phyloP scores from a whole-genome alignment of 1,140 invertebrate genomes.

The Listronotus oregonensis region DNA sequence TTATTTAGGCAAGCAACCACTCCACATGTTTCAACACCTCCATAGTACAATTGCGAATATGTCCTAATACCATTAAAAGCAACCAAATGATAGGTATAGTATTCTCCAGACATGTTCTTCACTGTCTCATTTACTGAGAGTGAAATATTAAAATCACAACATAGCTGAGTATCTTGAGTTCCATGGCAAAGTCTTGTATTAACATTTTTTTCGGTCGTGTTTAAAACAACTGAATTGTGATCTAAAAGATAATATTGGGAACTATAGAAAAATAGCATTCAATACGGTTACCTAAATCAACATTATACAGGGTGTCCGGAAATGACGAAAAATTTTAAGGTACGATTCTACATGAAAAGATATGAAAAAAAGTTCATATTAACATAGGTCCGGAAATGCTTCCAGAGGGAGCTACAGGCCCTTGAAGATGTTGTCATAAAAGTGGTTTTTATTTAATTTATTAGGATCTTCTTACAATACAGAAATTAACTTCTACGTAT shows the following conservation, averaged over 20 bases:
- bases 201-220: slow-evolving; percentile 10
- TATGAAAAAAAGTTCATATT: too few species aligned
- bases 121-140: slow-evolving; percentile 6
- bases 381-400: too few species aligned
- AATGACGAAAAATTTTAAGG: too few species aligned
- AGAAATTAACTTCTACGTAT: too few species aligned
- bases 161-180: slow-evolving; percentile 15
- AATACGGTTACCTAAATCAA: too few species aligned
- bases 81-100: slow-evolving; percentile 53
- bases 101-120: neutral
- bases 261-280: too few species aligned
- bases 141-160: slow-evolving; percentile 36
- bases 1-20: slow-evolving; percentile 58
- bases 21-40: slow-evolving; percentile 59
- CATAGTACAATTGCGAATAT: slow-evolving; percentile 50
- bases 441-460: too few species aligned
- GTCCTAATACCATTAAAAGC: slow-evolving; percentile 59
- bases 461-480: too few species aligned
- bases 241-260: slow-evolving; percentile 25
- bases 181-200: slow-evolving; percentile 30
- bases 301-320: too few species aligned
- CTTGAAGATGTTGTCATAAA: too few species aligned
- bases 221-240: slow-evolving; percentile 28
- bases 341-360: too few species aligned
- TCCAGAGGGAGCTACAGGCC: too few species aligned